Base-by-base conservation (phyloP, 2,113 vertebrate species). In the Condylura cristata region DNA sequence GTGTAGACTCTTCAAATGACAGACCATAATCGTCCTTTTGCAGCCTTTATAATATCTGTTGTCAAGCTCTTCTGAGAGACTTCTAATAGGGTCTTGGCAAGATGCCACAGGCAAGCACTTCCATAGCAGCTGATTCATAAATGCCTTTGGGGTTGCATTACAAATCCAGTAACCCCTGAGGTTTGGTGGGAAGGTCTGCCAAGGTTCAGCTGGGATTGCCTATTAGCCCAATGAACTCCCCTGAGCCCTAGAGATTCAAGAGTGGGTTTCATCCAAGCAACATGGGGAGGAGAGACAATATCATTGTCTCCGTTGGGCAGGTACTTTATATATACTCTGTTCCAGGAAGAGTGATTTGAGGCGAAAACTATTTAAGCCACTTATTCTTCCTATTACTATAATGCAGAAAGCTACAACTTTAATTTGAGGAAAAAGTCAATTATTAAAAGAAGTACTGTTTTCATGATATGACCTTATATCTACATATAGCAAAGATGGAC, bases 71-170 rank as follows among this genome's bases (percentile, higher is more conserved):
- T 97, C 91, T 96, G 91, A 96, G 89, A 97, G 86, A 96, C 84
- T 97, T 91, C 85, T 94, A 90, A 92, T 86, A 96, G 93, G 46
- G 63, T 95, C 78, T 96, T 97, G 96, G 96, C 68, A 96, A 81
- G 90, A 61, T 92, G 94, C 85, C 95, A 89, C 28, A 26, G 39
- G 37, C 95, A 97, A 96, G 90, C 56, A 93, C 94, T 97, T 86
- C 79, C 91, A 91, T 85, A 56, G 51, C 20, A 83, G 91, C 86
- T 81, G 26, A 97, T 96, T 86, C 95, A 95, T 88, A 94, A 92
- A 95, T 97, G 95, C 89, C 93, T 96, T 96, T 97, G 94, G 96
- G 93, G 91, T 97, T 78, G 84, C 90, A 94, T 97, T 97, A 95
- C 83, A 93, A 96, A 95, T 92, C 81, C 89, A 96, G 83, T 74